Percentiles rank a stretch among this genome's conserved stretches.
phyloP scores from a whole-genome alignment of 2,797 vertebrate species.

The Ctenopoma multispine region DNA sequence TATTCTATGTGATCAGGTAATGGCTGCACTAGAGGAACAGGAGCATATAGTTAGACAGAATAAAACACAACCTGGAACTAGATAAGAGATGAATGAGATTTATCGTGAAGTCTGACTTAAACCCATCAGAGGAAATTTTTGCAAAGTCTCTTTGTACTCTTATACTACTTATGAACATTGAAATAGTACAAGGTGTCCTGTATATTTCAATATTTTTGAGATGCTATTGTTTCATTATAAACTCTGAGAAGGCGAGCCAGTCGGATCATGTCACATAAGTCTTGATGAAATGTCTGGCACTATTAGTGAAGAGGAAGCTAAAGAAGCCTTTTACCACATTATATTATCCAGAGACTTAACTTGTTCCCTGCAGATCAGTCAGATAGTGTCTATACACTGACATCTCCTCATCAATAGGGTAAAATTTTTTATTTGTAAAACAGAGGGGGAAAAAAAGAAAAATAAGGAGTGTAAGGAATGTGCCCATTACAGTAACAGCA shows the following conservation, averaged over 20 bases:
- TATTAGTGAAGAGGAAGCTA: not conserved
- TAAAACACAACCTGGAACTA: not conserved
- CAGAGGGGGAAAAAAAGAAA: not conserved
- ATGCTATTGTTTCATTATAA: not conserved
- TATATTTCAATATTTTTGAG: not conserved
- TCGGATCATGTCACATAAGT: not conserved
- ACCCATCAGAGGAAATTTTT: no score
- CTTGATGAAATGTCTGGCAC: not conserved
- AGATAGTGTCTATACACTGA: no score
- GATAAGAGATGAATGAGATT: not conserved
- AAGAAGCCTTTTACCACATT: no score
- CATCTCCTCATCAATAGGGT: not conserved
- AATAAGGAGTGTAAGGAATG: constrained; percentile 14
- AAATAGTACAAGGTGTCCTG: no score
- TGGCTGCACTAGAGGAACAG: no score
- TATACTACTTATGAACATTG: not conserved
- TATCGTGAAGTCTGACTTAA: no score
- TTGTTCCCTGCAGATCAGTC: constrained; percentile 4
- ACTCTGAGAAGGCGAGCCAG: not conserved
- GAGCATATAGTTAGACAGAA: not conserved
- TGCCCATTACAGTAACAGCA: constrained; percentile 9
- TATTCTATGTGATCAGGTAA: no score
- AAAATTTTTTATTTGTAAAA: constrained; percentile 10
- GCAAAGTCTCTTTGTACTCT: no score
- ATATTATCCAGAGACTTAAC: not conserved